Conservation (phyloP, 2,113 vertebrate species). For the Maccullochella peelii region DNA sequence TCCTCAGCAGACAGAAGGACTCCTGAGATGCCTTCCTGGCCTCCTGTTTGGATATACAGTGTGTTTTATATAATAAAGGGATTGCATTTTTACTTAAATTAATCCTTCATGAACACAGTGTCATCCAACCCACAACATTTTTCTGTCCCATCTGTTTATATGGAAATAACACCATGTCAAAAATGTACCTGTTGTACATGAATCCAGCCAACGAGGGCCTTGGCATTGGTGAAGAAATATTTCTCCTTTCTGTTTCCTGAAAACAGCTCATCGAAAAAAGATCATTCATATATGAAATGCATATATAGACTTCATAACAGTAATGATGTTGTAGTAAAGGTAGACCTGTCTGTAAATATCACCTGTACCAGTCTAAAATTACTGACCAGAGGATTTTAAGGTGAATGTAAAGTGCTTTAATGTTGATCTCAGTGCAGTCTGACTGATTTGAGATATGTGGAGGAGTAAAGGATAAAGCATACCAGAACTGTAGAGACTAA, state of each 20-base stretch:
- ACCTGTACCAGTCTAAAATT: not conserved
- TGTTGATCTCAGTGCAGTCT: constrained; percentile 1
- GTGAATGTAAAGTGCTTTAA: not conserved
- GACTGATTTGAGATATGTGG: not conserved
- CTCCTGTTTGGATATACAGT: not conserved
- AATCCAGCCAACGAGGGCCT: not conserved
- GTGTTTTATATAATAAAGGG: not conserved
- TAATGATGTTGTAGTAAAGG: not conserved
- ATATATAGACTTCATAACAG: not conserved
- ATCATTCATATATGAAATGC: not conserved
- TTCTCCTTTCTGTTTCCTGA: not conserved
- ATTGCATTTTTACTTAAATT: too few relatives aligned
- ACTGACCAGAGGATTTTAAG: not conserved
- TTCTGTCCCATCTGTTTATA: not conserved
- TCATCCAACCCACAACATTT: not conserved
- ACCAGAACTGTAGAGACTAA: not conserved
- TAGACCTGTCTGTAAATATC: not conserved
- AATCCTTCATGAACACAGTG: not conserved
- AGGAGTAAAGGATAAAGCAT: not conserved
- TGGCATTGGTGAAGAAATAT: not conserved
- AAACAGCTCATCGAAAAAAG: not conserved
- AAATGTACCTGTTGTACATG: not conserved
- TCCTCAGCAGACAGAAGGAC: not conserved
- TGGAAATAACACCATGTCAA: not conserved
- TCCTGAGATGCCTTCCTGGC: not conserved